Conservation (phyloP, 2,888 invertebrate genomes). For the Dicyrtoma fusca region DNA sequence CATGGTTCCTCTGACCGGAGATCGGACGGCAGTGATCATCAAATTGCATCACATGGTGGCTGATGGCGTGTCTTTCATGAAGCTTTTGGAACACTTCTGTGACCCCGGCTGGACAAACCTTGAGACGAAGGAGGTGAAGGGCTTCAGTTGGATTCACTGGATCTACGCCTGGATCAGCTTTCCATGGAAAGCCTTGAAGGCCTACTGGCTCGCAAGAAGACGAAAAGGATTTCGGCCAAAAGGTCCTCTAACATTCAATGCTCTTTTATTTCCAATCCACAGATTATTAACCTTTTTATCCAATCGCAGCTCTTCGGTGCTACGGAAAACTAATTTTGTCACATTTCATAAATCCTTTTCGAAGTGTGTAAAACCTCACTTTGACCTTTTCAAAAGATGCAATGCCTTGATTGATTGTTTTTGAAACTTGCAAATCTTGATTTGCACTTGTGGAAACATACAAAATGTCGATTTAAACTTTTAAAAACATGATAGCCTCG, state of each 20-base stretch:
- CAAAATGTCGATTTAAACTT: too few relatives aligned
- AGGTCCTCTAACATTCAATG: too few relatives aligned
- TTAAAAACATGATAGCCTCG: too few relatives aligned
- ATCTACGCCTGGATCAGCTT: slow-evolving; percentile 55
- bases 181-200: slow-evolving; percentile 54
- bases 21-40: slow-evolving; percentile 48
- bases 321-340: too few relatives aligned
- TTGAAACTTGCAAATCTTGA: too few relatives aligned
- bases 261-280: too few relatives aligned
- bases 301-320: too few relatives aligned
- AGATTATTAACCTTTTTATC: not conserved
- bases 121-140: slow-evolving; percentile 36
- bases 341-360: too few relatives aligned
- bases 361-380: too few relatives aligned
- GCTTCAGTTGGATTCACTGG: slow-evolving; percentile 50
- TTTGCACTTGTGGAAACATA: too few relatives aligned
- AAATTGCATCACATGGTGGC: slow-evolving; percentile 54
- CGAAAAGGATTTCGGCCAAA: slow-evolving; percentile 53
- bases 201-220: slow-evolving; percentile 50
- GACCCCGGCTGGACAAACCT: slow-evolving; percentile 52
- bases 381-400: too few relatives aligned
- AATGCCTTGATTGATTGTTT: too few relatives aligned
- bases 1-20: slow-evolving; percentile 47
- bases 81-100: slow-evolving; percentile 50
- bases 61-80: slow-evolving; percentile 56